Conservation (phyloP, 64 coral and sea anemone species). For the Dendrophyllia cribrosa region DNA sequence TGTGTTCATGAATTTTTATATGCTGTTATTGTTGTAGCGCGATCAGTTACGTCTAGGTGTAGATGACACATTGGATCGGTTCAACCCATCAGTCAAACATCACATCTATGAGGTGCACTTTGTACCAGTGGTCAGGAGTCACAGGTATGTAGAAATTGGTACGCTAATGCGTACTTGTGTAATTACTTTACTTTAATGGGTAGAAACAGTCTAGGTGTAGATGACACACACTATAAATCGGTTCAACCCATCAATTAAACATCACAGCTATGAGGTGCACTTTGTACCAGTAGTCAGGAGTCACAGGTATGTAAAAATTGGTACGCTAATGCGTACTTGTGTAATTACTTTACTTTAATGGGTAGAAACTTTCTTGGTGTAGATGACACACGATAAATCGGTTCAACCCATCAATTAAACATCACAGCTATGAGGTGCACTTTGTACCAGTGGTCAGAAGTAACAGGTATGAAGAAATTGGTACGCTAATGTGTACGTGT, state of each 20-base stretch:
- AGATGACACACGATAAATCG: conserved; percentile 63
- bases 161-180: neutral
- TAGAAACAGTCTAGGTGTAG: conserved; percentile 63
- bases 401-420: conserved; percentile 77
- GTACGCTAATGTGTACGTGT: neutral
- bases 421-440: conserved; percentile 88
- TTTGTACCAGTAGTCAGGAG: conserved; percentile 81
- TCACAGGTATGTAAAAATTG: conserved; percentile 42
- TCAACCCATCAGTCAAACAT: conserved; percentile 79
- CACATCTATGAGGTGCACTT: conserved; percentile 90
- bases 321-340: neutral
- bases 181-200: no score
- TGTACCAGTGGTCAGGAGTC: conserved; percentile 74
- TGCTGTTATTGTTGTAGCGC: conserved; percentile 53
- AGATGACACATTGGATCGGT: conserved; percentile 71
- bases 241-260: conserved; percentile 83
- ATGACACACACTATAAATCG: conserved; percentile 55
- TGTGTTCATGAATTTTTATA: neutral
- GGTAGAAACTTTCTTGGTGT: conserved; percentile 41
- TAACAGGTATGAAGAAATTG: conserved; percentile 44
- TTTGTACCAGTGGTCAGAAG: conserved; percentile 81
- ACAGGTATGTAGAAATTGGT: conserved; percentile 44
- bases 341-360: neutral
- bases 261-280: conserved; percentile 88
- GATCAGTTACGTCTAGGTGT: conserved; percentile 89